phyloP scores from a whole-genome alignment of 1,140 invertebrate genomes.

The Leptinotarsa lineolata region DNA sequence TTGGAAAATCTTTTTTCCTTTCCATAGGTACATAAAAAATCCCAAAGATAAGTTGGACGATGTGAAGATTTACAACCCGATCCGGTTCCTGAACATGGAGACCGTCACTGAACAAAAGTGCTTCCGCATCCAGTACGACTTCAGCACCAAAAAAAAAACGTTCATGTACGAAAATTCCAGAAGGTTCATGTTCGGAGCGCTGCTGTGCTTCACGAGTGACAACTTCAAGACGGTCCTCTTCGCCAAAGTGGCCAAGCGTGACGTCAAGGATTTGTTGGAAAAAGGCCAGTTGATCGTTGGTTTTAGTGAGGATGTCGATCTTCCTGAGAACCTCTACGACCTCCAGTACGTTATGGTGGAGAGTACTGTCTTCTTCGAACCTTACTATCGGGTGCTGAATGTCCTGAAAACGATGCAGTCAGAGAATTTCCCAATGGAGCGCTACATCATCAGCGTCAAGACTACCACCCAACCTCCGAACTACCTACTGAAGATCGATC shows the following conservation, averaged over 20 bases:
- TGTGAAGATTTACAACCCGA: constrained; percentile 45
- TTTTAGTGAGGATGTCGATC: constrained; percentile 52
- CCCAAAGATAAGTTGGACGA: constrained; percentile 37
- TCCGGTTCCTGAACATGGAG: constrained; percentile 38
- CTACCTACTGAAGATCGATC: constrained; percentile 37
- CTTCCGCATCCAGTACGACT: constrained; percentile 39
- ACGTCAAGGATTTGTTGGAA: constrained; percentile 55
- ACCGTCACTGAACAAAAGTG: constrained; percentile 40
- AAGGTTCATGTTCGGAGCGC: constrained; percentile 71
- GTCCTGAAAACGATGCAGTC: constrained; percentile 62
- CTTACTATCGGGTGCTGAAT: constrained; percentile 65
- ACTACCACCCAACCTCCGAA: constrained; percentile 33
- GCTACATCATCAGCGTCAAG: constrained; percentile 60
- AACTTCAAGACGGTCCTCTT: constrained; percentile 70
- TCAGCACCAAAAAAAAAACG: constrained; percentile 34
- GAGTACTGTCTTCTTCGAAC: constrained; percentile 70
- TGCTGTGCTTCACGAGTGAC: constrained; percentile 72
- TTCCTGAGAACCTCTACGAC: constrained; percentile 31
- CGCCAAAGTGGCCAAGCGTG: constrained; percentile 67
- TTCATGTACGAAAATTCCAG: constrained; percentile 57
- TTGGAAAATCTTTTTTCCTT: constrained; percentile 58
- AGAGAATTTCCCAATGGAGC: constrained; percentile 65
- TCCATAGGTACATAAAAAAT: constrained; percentile 55
- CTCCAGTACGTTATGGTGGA: constrained; percentile 65
- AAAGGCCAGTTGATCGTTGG: constrained; percentile 61